phyloP scores from a whole-genome alignment of 1,140 invertebrate species.

The Panagrolaimus sp. region DNA sequence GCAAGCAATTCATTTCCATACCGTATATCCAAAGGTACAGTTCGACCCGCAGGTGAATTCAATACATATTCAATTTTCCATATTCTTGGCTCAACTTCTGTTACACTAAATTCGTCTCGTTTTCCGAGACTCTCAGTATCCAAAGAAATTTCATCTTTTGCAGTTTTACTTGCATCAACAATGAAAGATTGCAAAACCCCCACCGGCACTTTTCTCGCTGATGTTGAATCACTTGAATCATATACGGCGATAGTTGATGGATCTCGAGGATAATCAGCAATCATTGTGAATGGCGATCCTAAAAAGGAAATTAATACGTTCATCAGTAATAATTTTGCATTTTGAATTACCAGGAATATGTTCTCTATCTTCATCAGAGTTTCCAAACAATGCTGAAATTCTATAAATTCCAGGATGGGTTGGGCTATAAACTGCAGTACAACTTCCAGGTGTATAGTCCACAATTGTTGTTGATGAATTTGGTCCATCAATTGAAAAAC shows the following conservation, averaged over 20 bases:
- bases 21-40: neutral
- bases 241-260: neutral
- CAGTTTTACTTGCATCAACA: constrained; percentile 14
- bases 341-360: constrained; percentile 2
- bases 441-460: constrained; percentile 10
- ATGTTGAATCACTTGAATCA: neutral
- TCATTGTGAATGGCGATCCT: constrained; percentile 10
- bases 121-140: constrained; percentile 3
- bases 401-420: neutral
- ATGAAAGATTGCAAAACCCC: neutral
- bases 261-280: constrained; percentile 1
- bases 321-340: neutral
- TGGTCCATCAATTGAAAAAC: neutral
- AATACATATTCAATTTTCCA: constrained; percentile 12
- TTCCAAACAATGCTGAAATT: neutral
- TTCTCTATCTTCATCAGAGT: neutral
- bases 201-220: neutral
- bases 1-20: constrained; percentile 9
- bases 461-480: neutral
- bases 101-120: neutral
- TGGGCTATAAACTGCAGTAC: neutral
- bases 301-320: neutral
- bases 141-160: neutral
- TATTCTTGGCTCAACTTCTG: neutral
- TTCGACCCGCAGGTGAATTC: neutral